Evolutionary conservation across 1,140 invertebrate genomes (phyloP).

Genomic region (Oppia nitens): DNA sequence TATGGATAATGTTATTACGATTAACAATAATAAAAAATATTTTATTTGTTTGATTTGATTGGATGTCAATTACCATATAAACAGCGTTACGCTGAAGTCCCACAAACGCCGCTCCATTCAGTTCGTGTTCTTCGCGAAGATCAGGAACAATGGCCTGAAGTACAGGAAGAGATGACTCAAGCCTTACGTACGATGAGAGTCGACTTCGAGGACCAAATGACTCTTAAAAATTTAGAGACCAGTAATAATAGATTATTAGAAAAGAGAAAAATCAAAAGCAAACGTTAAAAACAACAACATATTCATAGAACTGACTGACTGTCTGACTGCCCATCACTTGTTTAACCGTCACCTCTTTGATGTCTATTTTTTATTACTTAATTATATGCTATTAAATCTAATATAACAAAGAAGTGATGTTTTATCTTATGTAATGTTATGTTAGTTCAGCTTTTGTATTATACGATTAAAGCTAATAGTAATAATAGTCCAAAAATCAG

Average conservation of each 20-base stretch:
- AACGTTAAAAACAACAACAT: neutral
- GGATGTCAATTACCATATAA: no score
- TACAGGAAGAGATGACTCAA: constrained; percentile 95
- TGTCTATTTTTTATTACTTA: no score
- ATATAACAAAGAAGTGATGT: no score
- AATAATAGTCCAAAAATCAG: no score
- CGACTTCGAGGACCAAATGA: constrained; percentile 62
- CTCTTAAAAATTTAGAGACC: constrained; percentile 71
- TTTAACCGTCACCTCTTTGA: no score
- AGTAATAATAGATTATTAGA: constrained; percentile 78
- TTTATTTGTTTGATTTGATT: no score
- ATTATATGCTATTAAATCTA: no score
- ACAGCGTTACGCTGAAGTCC: constrained; percentile 59
- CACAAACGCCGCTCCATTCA: constrained; percentile 80
- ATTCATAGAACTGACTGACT: neutral
- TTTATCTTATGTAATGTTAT: no score
- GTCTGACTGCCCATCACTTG: neutral
- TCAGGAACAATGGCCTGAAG: constrained; percentile 81
- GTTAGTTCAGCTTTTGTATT: no score
- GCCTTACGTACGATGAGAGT: constrained; percentile 91
- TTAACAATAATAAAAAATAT: no score
- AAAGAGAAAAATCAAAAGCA: constrained; percentile 39
- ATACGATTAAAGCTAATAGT: no score
- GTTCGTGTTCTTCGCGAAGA: constrained; percentile 69
- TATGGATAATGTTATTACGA: no score